A percentile compares a stretch with the other conserved stretches of the same genome.
phyloP scores from a whole-genome alignment of 2,113 vertebrate genomes.

The Anseranas semipalmata region DNA sequence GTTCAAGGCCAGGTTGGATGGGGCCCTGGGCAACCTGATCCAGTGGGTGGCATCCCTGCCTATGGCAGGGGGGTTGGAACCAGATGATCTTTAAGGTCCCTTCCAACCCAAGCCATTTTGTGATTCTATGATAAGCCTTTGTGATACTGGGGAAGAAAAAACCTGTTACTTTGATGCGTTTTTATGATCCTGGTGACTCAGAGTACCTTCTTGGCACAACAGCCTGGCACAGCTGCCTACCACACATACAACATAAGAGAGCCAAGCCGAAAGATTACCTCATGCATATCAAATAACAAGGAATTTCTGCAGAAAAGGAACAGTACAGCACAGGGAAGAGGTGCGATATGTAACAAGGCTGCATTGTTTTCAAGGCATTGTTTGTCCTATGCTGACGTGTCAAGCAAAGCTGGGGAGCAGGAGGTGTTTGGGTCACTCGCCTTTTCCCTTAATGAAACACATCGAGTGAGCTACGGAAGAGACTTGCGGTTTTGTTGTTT shows the following conservation, averaged over 20 bases:
- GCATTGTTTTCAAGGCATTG: background rate
- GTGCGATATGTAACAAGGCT: background rate
- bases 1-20: no score
- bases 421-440: background rate
- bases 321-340: fast-evolving
- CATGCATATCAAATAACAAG: background rate
- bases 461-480: background rate
- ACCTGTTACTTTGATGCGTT: background rate
- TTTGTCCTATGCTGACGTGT: background rate
- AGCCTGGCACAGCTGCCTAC: constrained; percentile 6
- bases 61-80: no score
- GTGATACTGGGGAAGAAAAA: background rate
- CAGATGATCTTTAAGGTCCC: no score
- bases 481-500: background rate
- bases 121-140: no score
- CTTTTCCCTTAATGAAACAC: background rate
- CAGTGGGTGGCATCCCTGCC: no score
- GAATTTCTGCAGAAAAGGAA: background rate
- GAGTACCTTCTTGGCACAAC: constrained; percentile 24
- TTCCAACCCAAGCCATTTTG: no score
- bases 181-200: constrained; percentile 3
- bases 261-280: background rate
- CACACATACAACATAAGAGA: background rate
- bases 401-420: background rate
- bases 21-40: no score